A percentile compares a stretch with the other conserved stretches of the same genome.
Conservation (phyloP, 2,888 invertebrate genomes). For the Quadroppia sp. region DNA sequence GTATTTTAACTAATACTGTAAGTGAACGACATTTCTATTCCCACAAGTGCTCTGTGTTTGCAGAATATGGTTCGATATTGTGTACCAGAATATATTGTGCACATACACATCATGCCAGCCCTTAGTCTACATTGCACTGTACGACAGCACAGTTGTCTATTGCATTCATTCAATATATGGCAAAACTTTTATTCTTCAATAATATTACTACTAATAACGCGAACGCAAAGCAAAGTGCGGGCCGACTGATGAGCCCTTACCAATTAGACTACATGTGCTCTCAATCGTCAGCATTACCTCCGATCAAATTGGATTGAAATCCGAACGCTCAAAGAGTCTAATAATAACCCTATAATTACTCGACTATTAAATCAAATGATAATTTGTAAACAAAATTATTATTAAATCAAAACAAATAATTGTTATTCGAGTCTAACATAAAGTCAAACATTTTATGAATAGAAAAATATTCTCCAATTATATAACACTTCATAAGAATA, state of each 20-base stretch:
- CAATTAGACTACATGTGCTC: constrained; percentile 22
- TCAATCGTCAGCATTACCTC: neutral
- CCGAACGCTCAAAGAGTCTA: neutral
- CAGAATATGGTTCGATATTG: constrained; percentile 25
- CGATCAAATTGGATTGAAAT: neutral
- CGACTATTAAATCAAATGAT: no score
- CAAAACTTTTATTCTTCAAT: constrained; percentile 1
- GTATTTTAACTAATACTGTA: constrained; percentile 33
- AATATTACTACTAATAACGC: constrained; percentile 14
- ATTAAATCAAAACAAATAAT: no score
- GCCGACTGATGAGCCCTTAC: constrained; percentile 33
- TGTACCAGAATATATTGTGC: no score
- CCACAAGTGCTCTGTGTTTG: constrained; percentile 31
- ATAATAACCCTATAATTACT: neutral
- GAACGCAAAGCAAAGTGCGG: constrained; percentile 25
- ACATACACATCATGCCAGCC: neutral
- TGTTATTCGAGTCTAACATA: no score
- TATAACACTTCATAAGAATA: no score
- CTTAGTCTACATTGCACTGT: neutral
- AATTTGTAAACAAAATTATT: no score
- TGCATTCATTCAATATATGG: neutral
- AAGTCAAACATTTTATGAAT: no score
- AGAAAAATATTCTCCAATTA: no score
- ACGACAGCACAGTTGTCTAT: neutral
- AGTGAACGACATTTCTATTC: constrained; percentile 36